Percentiles rank a stretch among this genome's conserved stretches.
Conservation (phyloP, 2,888 invertebrate genomes). For the Cabera pusaria region DNA sequence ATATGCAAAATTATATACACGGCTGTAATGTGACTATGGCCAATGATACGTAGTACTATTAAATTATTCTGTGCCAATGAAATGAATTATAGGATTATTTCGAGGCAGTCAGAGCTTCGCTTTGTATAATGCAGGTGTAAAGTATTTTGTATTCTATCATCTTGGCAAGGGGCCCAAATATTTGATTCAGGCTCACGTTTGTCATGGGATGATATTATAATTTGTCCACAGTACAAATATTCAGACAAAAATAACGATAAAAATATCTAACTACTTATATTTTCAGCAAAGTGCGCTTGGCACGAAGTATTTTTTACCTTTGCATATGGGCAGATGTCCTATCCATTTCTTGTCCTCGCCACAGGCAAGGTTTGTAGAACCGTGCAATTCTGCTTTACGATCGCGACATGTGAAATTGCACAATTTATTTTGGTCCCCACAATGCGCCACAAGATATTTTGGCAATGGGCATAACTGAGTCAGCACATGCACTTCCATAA, state of each 20-base stretch:
- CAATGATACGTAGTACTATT: too few relatives aligned
- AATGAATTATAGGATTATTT: constrained; percentile 4
- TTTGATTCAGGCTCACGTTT: constrained; percentile 15
- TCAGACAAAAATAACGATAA: too few relatives aligned
- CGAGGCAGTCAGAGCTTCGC: background rate
- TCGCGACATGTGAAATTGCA: constrained; percentile 69
- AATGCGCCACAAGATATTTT: constrained; percentile 55
- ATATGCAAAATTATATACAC: too few relatives aligned
- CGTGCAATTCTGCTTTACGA: constrained; percentile 49
- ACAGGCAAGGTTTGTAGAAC: constrained; percentile 49
- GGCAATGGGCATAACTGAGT: constrained; percentile 65
- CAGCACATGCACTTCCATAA: constrained; percentile 69
- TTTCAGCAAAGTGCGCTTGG: constrained; percentile 7
- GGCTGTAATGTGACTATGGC: too few relatives aligned
- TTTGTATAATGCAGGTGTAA: constrained; percentile 13
- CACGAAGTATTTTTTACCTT: constrained; percentile 42
- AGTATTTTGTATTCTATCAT: constrained; percentile 7
- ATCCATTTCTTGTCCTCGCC: constrained; percentile 59
- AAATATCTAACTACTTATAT: too few relatives aligned
- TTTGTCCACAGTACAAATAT: background rate
- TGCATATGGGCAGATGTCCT: constrained; percentile 62
- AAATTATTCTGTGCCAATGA: too few relatives aligned
- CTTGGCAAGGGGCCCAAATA: constrained; percentile 22
- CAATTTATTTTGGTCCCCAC: constrained; percentile 47
- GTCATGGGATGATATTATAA: constrained; percentile 8